Percentiles rank a stretch among this genome's conserved stretches.
Evolutionary conservation across 2,888 invertebrate genomes (phyloP).

Genomic region (Drosophila colorata): DNA sequence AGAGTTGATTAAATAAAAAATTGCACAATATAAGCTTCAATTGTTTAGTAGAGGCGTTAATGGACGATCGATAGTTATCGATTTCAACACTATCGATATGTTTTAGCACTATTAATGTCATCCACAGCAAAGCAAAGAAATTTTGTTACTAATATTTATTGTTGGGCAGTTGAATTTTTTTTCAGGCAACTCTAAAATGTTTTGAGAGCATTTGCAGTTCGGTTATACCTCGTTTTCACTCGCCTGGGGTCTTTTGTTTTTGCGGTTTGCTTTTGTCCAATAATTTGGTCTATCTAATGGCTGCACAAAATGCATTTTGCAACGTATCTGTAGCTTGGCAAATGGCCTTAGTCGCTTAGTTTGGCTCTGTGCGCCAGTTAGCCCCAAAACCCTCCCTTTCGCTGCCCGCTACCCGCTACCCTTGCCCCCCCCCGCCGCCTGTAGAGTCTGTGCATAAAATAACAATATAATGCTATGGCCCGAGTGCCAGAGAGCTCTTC

Average conservation of each 20-base stretch:
- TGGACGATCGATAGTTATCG: too few species aligned
- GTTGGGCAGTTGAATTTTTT: not conserved
- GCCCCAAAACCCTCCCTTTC: conserved; percentile 7
- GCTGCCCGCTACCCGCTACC: not conserved
- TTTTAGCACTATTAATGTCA: too few species aligned
- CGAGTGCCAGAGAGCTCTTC: conserved; percentile 43
- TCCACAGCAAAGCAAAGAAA: not conserved
- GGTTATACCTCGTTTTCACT: not conserved
- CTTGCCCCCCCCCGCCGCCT: not conserved
- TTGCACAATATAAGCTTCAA: too few species aligned
- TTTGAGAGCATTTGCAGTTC: conserved; percentile 33
- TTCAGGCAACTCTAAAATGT: not conserved
- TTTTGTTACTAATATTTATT: too few species aligned
- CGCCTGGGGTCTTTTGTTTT: conserved; percentile 62
- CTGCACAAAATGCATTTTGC: conserved; percentile 72
- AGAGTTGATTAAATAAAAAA: too few species aligned
- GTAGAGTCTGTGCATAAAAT: conserved; percentile 75
- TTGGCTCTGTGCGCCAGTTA: conserved; percentile 31
- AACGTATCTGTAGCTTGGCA: conserved; percentile 76
- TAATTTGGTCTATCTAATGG: conserved; percentile 80
- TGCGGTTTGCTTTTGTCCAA: conserved; percentile 70
- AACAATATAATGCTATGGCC: conserved; percentile 76
- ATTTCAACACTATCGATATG: too few species aligned
- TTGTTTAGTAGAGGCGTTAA: too few species aligned
- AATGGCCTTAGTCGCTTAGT: conserved; percentile 75